Base-by-base conservation (phyloP, 2,888 invertebrate genomes). In the Selenia dentaria region DNA sequence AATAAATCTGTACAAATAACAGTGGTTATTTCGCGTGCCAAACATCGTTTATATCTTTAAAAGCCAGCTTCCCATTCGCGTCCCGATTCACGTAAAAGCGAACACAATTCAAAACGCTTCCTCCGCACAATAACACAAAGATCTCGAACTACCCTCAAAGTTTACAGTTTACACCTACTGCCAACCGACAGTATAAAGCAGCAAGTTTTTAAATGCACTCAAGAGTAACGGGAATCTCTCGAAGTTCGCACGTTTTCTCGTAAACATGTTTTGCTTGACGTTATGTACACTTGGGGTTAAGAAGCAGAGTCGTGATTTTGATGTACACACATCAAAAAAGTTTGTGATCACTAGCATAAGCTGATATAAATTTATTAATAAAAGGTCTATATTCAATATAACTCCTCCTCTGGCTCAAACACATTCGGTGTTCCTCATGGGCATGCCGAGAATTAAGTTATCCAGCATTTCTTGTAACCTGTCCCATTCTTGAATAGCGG, bases 181-280 rank as follows among this genome's bases (percentile, higher is more conserved):
- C 27, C 39, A 34, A 25, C 29, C 1, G 29, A 40, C 9, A 44
- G 29, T 29, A 47, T 43, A 52, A 51, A 40, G 36, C 44, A 42
- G 36, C 22, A 48, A 57, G 51, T 54, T 57, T 57, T 51, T 51
- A 50, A 52, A 52, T 54, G 52, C 54, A 57, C 54, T 54, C 54
- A 40, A 48, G 40, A 52, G 54, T 46, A 42, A 54, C 48, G 43
- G 24, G 39, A 47, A 47, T 51, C 32, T 44, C 16, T 18, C 16
- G 25, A 51, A 57, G 43, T 52, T 54, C 33, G 36, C 37, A 42
- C 38, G 20, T 33, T 16, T 45, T 25, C 41, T 32, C 24, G 57
- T 61, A 61, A 61, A 61, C 61, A 61, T 61, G 57, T 61, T 59
- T 57, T 57, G 55, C 47, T 52, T 20, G 22, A 20, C 12, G 24